Evolutionary conservation across 1,140 invertebrate species (phyloP).

Genomic region (Cryptotermes secundus): DNA sequence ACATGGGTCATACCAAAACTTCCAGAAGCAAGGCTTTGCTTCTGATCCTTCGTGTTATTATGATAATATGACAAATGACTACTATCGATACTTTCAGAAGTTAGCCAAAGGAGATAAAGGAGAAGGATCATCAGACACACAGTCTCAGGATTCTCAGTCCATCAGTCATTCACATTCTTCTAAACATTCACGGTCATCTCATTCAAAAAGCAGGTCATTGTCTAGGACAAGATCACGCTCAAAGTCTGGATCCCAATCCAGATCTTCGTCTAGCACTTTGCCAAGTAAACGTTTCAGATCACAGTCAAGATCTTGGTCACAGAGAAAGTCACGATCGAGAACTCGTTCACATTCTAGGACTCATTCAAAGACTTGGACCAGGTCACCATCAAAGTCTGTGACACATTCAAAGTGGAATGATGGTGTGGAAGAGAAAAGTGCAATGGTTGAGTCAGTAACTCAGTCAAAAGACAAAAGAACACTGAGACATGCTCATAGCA

Average conservation of each 20-base stretch:
- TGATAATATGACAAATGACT: not conserved
- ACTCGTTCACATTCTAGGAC: not conserved
- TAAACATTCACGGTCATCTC: not conserved
- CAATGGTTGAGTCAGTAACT: not conserved
- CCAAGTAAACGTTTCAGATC: slow-evolving; percentile 6
- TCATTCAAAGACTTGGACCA: slow-evolving; percentile 18
- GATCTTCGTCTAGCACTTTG: not conserved
- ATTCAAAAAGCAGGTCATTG: not conserved
- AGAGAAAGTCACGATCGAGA: not conserved
- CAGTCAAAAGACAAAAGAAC: not conserved
- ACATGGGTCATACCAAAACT: not conserved
- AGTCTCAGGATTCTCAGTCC: not conserved
- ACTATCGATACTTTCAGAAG: slow-evolving; percentile 20
- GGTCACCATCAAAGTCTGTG: not conserved
- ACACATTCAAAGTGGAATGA: not conserved
- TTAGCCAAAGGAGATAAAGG: not conserved
- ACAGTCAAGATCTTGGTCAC: not conserved
- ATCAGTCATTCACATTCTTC: not conserved
- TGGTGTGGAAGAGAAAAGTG: not conserved
- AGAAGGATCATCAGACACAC: not conserved
- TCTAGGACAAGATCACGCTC: not conserved
- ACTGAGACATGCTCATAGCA: not conserved
- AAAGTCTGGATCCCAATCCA: not conserved
- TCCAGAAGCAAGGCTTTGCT: not conserved
- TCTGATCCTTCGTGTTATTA: slow-evolving; percentile 3